These are phyloP conservation scores for Drosophila pectinifera DNA, from an alignment of 1,140 invertebrate species.

Conservation along the genomic window DNA sequence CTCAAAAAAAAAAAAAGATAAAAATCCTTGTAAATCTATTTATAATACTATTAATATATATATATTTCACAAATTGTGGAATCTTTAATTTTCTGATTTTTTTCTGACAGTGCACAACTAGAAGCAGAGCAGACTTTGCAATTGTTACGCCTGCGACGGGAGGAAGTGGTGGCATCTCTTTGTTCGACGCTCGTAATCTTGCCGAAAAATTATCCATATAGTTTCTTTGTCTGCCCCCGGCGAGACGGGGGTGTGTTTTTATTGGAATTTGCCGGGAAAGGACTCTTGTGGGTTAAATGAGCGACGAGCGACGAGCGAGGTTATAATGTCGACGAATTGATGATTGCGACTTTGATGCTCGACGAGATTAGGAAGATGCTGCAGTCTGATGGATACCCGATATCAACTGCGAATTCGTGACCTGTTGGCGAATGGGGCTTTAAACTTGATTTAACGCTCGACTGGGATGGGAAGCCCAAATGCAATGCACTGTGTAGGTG, in stretches of 20 bases:
- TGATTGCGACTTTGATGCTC: slow-evolving; percentile 61
- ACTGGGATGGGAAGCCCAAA: slow-evolving; percentile 19
- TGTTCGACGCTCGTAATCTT: slow-evolving; percentile 68
- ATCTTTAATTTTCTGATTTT: no score
- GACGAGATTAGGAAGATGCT: slow-evolving; percentile 59
- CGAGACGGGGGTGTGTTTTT: slow-evolving; percentile 13
- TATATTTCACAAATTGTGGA: no score
- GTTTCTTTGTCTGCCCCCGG: slow-evolving; percentile 50
- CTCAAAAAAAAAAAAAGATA: no score
- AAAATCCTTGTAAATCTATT: no score
- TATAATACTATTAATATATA: not conserved
- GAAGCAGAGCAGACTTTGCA: slow-evolving; percentile 70
- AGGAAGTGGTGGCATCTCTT: slow-evolving; percentile 36
- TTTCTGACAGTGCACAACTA: slow-evolving; percentile 17
- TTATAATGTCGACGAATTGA: slow-evolving; percentile 58
- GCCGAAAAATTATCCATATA: slow-evolving; percentile 56
- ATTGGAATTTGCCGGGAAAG: slow-evolving; percentile 9
- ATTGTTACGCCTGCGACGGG: slow-evolving; percentile 70
- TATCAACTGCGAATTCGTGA: slow-evolving; percentile 43
- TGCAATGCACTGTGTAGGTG: slow-evolving; percentile 24
- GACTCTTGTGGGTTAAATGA: slow-evolving; percentile 69
- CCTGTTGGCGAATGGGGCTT: slow-evolving; percentile 46
- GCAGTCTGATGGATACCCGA: slow-evolving; percentile 45
- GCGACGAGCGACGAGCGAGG: slow-evolving; percentile 8
- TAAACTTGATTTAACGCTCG: slow-evolving; percentile 35